Percentiles rank a stretch among this genome's conserved stretches.
These are phyloP conservation scores for Felis catus DNA, from an alignment of 2,113 vertebrate species.

Conservation along the genomic window DNA sequence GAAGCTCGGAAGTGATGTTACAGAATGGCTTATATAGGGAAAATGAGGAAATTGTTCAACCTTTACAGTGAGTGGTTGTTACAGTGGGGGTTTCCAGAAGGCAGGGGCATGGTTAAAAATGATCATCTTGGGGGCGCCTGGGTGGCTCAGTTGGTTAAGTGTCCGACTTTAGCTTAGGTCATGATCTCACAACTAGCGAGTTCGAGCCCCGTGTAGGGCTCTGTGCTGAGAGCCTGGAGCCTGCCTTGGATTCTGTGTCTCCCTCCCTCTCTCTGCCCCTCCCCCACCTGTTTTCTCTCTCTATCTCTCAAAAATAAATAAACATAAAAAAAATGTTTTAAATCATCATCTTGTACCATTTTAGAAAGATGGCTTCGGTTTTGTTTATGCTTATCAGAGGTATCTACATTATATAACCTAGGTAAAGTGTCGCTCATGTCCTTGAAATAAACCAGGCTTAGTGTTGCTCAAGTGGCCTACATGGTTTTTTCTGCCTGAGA, in stretches of 20 bases:
- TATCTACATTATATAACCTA: neutral
- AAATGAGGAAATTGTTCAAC: neutral
- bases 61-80: neutral
- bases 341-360: neutral
- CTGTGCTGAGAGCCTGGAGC: too few species aligned
- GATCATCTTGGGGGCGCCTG: neutral
- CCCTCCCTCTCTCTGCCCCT: too few species aligned
- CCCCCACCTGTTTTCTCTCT: too few species aligned
- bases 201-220: too few species aligned
- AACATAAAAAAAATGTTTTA: neutral
- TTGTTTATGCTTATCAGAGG: neutral
- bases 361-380: neutral
- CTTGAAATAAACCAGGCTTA: slow-evolving; percentile 26
- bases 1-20: neutral
- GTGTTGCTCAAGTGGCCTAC: neutral
- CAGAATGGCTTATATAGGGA: neutral
- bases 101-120: neutral
- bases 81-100: neutral
- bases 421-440: neutral
- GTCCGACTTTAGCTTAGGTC: too few species aligned
- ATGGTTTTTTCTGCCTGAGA: neutral
- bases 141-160: too few species aligned
- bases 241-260: too few species aligned
- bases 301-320: too few species aligned
- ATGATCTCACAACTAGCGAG: too few species aligned